A percentile compares a stretch with the other conserved stretches of the same genome.
Evolutionary conservation across 2,113 vertebrate genomes (phyloP).

Genomic region (Cephalopholis sonnerati): DNA sequence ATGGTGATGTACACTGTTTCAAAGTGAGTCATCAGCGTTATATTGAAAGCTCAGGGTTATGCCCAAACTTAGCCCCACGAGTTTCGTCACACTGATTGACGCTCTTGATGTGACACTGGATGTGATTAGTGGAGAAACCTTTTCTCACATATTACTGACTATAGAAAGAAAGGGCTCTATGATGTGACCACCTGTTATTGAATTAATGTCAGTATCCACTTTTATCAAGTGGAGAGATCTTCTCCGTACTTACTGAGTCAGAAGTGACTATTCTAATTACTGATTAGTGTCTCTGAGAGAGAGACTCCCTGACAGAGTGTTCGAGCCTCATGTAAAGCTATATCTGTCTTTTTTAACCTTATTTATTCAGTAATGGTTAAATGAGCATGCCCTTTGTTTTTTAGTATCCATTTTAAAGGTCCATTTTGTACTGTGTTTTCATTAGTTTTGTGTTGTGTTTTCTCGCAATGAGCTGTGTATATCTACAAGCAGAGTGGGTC

Average conservation of each 20-base stretch:
- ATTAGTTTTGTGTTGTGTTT: too few relatives aligned
- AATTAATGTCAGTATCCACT: background rate
- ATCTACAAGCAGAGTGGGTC: too few relatives aligned
- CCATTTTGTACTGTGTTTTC: too few relatives aligned
- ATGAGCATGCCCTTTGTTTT: too few relatives aligned
- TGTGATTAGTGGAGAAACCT: background rate
- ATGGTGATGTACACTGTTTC: constrained; percentile 56
- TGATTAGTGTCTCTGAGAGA: background rate
- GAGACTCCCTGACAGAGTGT: too few relatives aligned
- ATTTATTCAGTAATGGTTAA: too few relatives aligned
- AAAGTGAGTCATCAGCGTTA: constrained; percentile 52
- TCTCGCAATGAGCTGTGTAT: too few relatives aligned
- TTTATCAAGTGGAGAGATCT: background rate
- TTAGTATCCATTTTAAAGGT: too few relatives aligned
- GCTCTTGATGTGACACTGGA: background rate
- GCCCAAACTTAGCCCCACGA: constrained; percentile 20
- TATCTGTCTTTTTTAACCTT: too few relatives aligned
- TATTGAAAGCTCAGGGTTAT: constrained; percentile 24
- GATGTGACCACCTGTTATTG: background rate
- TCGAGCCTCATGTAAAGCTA: too few relatives aligned
- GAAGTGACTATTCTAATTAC: background rate
- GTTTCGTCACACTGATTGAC: background rate
- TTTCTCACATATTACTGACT: background rate
- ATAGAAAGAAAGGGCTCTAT: background rate
- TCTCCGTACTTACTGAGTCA: background rate